Percentiles rank a stretch among this genome's conserved stretches.
These are phyloP conservation scores for Myiotriccus ornatus DNA, from an alignment of 2,797 vertebrate species.

Conservation along the genomic window DNA sequence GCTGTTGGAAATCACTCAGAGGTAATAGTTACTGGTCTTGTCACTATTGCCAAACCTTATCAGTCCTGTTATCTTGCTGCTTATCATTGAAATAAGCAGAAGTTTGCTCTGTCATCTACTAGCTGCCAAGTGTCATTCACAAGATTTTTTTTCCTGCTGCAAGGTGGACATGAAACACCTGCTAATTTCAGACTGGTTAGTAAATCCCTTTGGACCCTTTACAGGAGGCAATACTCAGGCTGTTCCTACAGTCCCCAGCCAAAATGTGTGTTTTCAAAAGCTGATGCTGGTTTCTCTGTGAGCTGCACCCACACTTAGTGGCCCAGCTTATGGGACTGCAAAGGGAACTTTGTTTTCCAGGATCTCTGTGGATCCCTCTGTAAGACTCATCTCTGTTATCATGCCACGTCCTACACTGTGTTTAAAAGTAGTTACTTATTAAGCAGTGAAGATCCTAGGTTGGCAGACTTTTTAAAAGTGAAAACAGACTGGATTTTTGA, in stretches of 20 bases:
- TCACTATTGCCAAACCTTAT: not conserved
- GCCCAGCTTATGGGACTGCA: not conserved
- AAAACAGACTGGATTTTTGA: not conserved
- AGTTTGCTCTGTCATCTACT: not conserved
- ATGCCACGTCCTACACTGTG: rapidly evolving
- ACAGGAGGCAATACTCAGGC: not conserved
- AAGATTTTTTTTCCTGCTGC: not conserved
- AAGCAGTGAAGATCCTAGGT: not conserved
- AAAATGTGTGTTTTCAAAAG: not conserved
- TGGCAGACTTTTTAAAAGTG: not conserved
- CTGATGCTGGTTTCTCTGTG: not conserved
- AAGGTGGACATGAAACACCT: not conserved
- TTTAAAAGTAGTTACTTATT: not conserved
- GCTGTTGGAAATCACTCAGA: not conserved
- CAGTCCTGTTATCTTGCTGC: not conserved
- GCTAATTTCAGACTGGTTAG: not conserved
- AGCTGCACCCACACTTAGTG: not conserved
- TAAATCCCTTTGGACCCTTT: not conserved
- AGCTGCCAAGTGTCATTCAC: not conserved
- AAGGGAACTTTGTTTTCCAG: not conserved
- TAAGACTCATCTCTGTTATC: not conserved
- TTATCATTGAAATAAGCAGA: not conserved
- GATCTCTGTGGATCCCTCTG: not conserved
- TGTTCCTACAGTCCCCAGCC: not conserved
- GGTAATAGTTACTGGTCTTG: not conserved